Base-by-base conservation (phyloP, 2,113 vertebrate species). In the Eretmochelys imbricata region DNA sequence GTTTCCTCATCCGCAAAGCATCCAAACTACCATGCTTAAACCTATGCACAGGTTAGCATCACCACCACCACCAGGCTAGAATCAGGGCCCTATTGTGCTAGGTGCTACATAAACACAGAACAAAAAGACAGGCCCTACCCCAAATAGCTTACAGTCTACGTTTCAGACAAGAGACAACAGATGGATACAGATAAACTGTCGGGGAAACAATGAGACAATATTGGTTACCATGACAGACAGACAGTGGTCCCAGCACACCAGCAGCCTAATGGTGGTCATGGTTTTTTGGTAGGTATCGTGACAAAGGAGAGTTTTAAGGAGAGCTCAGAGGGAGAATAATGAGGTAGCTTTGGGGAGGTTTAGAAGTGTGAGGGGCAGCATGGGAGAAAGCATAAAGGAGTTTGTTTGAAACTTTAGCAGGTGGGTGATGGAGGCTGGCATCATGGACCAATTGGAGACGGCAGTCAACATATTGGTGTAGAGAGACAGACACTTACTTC, bases 401-500 rank as follows among this genome's bases (percentile, higher is more conserved):
- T 72, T 38, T 38, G 65, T 72, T 72, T 38, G n/a, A 72, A 72
- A 72, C 19, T 72, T n/a, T 38, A 38, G 65, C 35, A 38, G n/a
- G 8, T 38, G 35, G n/a, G 59, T 2, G 8, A 72, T 14, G 4
- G 62, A 69, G 35, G 35, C 35, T 69, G 35, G 35, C 62, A 17
- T 69, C 62, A 72, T 38, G n/a, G n/a, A 38, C 8, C 9, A 72
- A 10, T 72, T 2, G 4, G 65, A 69, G 16, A 35, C 2, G 16
- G 62, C 31, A 59, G 57, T 59, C 57, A 59, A 59, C 25, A n/a
- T 35, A 35, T n/a, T 69, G 16, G 62, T 42, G 42, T 42, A 42
- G 42, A 42, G 42, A 42, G 42, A 42, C 42, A 42, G 24, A 48
- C 75, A 84, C 99, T 97, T 87, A 99, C 99, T 99, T 99, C 97